A percentile compares a stretch with the other conserved stretches of the same genome.
Evolutionary conservation across 2,888 invertebrate species (phyloP).

Genomic region (Plusia festucae): DNA sequence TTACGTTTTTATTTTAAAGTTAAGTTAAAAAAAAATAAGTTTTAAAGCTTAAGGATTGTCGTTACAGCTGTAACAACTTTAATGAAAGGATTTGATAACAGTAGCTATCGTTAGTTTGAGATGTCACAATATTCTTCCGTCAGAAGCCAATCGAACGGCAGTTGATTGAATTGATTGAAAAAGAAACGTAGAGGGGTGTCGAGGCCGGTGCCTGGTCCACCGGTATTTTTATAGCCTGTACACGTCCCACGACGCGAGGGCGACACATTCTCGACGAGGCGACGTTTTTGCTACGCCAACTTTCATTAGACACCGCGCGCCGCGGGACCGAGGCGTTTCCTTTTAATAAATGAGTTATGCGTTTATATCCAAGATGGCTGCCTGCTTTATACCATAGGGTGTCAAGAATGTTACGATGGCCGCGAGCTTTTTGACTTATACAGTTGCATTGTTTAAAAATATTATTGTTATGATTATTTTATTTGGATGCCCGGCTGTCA

Average conservation of each 20-base stretch:
- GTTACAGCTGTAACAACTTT: not conserved
- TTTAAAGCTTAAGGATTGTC: too few species aligned
- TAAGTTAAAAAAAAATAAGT: too few species aligned
- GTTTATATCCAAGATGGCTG: conserved; percentile 85
- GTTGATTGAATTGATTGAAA: conserved; percentile 87
- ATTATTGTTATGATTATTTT: conserved; percentile 44
- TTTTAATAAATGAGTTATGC: conserved; percentile 88
- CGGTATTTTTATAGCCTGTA: conserved; percentile 88
- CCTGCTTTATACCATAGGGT: conserved; percentile 74
- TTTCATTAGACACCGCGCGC: conserved; percentile 86
- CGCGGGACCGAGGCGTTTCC: conserved; percentile 82
- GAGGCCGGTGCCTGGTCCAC: conserved; percentile 70
- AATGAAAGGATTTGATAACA: conserved; percentile 19
- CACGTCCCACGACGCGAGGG: conserved; percentile 85
- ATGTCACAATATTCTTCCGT: conserved; percentile 71
- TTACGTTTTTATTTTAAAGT: too few species aligned
- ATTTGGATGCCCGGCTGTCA: conserved; percentile 31
- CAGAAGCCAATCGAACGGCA: conserved; percentile 80
- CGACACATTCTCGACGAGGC: conserved; percentile 87
- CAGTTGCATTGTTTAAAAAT: conserved; percentile 55
- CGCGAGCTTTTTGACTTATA: conserved; percentile 63
- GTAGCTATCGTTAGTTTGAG: conserved; percentile 63
- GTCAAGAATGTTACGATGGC: conserved; percentile 78
- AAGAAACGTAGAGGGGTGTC: conserved; percentile 79
- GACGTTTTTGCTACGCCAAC: conserved; percentile 87